These are phyloP conservation scores for Rhinella marina DNA, from an alignment of 2,797 vertebrate genomes.

Conservation along the genomic window DNA sequence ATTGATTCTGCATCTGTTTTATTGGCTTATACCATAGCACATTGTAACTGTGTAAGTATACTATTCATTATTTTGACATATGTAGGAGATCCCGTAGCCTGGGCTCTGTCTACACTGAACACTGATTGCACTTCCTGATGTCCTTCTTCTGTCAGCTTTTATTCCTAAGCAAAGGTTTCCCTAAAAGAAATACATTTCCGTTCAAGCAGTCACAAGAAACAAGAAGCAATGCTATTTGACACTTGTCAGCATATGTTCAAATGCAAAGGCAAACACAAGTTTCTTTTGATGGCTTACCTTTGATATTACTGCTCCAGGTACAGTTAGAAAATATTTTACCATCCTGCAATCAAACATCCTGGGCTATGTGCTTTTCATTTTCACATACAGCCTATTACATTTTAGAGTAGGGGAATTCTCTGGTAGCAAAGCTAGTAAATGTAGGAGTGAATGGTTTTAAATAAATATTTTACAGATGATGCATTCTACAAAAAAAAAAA, in stretches of 20 bases:
- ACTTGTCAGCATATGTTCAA: slow-evolving; percentile 60
- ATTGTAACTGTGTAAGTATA: slow-evolving; percentile 7
- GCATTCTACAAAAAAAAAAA: not conserved
- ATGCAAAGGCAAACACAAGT: slow-evolving; percentile 50
- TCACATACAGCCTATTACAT: not conserved
- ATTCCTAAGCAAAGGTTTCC: slow-evolving; percentile 42
- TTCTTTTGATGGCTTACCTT: slow-evolving; percentile 53
- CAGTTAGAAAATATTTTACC: slow-evolving; percentile 30
- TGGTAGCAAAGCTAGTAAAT: not conserved
- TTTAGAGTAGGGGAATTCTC: not conserved
- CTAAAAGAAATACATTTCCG: slow-evolving; percentile 50
- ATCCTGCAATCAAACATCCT: slow-evolving; percentile 35
- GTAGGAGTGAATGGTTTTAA: not conserved
- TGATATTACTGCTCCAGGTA: slow-evolving; percentile 49
- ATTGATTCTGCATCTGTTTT: slow-evolving; percentile 15
- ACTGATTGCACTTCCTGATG: slow-evolving; percentile 30
- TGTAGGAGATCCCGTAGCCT: slow-evolving; percentile 9
- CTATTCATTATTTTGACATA: slow-evolving; percentile 31
- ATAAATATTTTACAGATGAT: not conserved
- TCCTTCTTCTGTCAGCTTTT: slow-evolving; percentile 50
- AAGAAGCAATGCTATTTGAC: slow-evolving; percentile 52
- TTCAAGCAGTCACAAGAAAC: slow-evolving; percentile 56
- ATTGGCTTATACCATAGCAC: not conserved
- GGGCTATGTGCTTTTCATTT: slow-evolving; percentile 39
- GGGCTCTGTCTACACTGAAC: not conserved